phyloP scores from a whole-genome alignment of 2,888 invertebrate species.

The Phengaris alcon region DNA sequence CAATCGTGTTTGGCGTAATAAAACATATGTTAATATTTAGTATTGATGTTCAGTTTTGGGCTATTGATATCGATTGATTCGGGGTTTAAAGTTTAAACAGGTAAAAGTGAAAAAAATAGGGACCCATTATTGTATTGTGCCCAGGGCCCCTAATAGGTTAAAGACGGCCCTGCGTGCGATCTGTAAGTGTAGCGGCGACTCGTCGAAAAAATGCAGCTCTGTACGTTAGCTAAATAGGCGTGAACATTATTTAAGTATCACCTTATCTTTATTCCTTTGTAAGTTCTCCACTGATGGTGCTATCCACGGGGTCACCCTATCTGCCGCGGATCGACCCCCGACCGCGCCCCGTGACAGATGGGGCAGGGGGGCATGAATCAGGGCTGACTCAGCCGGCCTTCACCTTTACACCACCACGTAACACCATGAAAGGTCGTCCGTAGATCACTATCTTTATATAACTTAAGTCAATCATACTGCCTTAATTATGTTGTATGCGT shows the following conservation, averaged over 20 bases:
- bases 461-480: slow-evolving; percentile 3
- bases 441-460: slow-evolving; percentile 4
- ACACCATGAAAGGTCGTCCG: slow-evolving; percentile 21
- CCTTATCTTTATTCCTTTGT: background rate
- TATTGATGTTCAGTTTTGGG: too few relatives aligned
- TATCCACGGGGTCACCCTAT: slow-evolving; percentile 10
- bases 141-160: too few relatives aligned
- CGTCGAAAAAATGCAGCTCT: too few relatives aligned
- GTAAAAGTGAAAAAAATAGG: too few relatives aligned
- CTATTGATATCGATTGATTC: too few relatives aligned
- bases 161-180: too few relatives aligned
- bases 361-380: slow-evolving; percentile 10
- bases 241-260: background rate
- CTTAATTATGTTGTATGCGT: background rate
- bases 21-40: too few relatives aligned
- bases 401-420: slow-evolving; percentile 18
- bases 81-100: too few relatives aligned
- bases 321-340: slow-evolving; percentile 7
- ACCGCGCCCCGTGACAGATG: background rate
- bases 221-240: background rate
- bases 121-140: too few relatives aligned
- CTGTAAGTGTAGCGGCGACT: too few relatives aligned
- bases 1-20: too few relatives aligned
- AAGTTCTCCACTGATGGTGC: background rate
- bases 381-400: slow-evolving; percentile 27